These are phyloP conservation scores for Eonycteris spelaea DNA, from an alignment of 2,113 vertebrate species.

Conservation along the genomic window DNA sequence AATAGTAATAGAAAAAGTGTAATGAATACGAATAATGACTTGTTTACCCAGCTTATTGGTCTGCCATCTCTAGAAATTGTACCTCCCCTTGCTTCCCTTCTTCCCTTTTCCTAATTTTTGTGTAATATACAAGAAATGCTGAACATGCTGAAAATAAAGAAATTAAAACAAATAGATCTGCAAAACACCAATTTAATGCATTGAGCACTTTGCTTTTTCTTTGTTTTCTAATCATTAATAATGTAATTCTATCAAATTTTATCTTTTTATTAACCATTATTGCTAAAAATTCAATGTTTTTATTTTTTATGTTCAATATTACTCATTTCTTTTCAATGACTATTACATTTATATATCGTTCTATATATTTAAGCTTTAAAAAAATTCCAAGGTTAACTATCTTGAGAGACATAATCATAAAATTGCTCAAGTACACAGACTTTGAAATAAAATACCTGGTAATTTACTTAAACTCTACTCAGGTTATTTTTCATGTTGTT, in stretches of 20 bases:
- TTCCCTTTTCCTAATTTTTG: background rate
- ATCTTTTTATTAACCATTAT: background rate
- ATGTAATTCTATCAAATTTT: background rate
- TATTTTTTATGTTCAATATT: background rate
- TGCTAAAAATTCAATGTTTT: background rate
- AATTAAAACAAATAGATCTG: background rate
- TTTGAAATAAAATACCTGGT: background rate
- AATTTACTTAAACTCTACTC: background rate
- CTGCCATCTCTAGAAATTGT: background rate
- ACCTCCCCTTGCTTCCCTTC: background rate
- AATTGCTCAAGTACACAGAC: background rate
- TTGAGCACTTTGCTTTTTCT: background rate
- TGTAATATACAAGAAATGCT: background rate
- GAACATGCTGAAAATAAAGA: background rate
- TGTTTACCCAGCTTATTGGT: background rate
- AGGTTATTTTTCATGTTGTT: background rate
- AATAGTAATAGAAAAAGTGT: background rate
- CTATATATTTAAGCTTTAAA: background rate
- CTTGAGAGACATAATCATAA: background rate
- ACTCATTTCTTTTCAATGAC: background rate
- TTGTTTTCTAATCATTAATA: background rate
- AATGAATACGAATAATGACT: background rate
- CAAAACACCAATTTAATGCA: background rate
- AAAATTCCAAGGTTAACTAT: background rate
- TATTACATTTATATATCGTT: background rate